Conservation (phyloP, 1,140 invertebrate species). For the Philopotamus ludificatus region DNA sequence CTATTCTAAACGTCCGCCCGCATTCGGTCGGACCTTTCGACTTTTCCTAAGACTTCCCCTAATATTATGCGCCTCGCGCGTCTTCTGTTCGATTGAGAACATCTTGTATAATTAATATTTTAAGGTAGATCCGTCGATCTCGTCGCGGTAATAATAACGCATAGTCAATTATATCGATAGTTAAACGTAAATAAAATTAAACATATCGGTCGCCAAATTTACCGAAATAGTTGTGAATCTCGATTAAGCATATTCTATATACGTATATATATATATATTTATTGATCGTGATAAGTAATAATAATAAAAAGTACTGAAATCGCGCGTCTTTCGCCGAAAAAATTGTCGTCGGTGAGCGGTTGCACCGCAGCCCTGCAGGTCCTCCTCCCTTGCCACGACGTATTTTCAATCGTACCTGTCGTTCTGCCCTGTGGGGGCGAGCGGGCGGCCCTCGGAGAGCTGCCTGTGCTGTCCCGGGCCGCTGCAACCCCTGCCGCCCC, state of each 20-base stretch:
- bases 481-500: slow-evolving; percentile 17
- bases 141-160: background rate
- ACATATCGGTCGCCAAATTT: slow-evolving; percentile 29
- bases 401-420: slow-evolving; percentile 43
- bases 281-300: slow-evolving; percentile 1
- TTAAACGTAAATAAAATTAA: no score
- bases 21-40: slow-evolving; percentile 8
- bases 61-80: no score
- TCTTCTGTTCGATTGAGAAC: no score
- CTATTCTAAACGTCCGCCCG: no score
- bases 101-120: no score
- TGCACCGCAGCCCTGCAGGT: slow-evolving; percentile 10
- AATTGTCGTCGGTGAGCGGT: slow-evolving; percentile 2
- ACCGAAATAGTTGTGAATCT: no score
- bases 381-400: slow-evolving; percentile 34
- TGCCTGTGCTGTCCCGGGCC: slow-evolving; percentile 25
- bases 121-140: no score
- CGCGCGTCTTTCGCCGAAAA: background rate
- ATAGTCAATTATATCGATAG: background rate
- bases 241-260: no score
- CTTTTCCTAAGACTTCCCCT: slow-evolving; percentile 21
- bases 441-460: slow-evolving; percentile 16
- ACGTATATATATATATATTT: background rate
- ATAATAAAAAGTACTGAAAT: background rate
- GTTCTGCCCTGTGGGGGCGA: slow-evolving; percentile 40